phyloP scores from a whole-genome alignment of 2,888 invertebrate genomes.

The Hemaris fuciformis region DNA sequence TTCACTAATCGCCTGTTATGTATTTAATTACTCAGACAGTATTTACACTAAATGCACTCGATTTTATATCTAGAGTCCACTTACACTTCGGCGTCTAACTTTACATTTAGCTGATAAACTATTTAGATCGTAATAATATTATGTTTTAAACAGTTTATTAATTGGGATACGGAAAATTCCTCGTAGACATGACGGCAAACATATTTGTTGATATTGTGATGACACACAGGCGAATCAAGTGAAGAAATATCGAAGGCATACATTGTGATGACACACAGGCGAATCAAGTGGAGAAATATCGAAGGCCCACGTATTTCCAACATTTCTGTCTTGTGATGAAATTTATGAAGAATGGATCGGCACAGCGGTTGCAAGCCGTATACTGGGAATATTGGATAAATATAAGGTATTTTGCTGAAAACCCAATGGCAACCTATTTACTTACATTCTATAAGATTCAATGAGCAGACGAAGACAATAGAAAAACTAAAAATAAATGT shows the following conservation, averaged over 20 bases:
- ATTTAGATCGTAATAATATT: neutral
- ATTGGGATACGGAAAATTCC: conserved; percentile 2
- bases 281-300: neutral
- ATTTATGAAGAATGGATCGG: too few species aligned
- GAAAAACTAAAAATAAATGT: too few species aligned
- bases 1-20: neutral
- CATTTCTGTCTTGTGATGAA: too few species aligned
- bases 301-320: too few species aligned
- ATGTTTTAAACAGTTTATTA: neutral
- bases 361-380: too few species aligned
- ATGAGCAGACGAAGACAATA: too few species aligned
- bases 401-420: too few species aligned
- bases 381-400: too few species aligned
- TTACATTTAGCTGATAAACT: neutral
- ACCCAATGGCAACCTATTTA: too few species aligned
- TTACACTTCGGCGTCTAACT: neutral
- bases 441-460: too few species aligned
- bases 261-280: neutral
- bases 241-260: neutral
- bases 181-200: neutral
- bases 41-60: neutral
- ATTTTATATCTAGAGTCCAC: neutral
- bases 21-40: neutral
- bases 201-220: neutral
- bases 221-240: neutral